Evolutionary conservation across 2,888 invertebrate species (phyloP), one percentile per base, ranked within the genome.

Genomic region (Chesias legatella): DNA sequence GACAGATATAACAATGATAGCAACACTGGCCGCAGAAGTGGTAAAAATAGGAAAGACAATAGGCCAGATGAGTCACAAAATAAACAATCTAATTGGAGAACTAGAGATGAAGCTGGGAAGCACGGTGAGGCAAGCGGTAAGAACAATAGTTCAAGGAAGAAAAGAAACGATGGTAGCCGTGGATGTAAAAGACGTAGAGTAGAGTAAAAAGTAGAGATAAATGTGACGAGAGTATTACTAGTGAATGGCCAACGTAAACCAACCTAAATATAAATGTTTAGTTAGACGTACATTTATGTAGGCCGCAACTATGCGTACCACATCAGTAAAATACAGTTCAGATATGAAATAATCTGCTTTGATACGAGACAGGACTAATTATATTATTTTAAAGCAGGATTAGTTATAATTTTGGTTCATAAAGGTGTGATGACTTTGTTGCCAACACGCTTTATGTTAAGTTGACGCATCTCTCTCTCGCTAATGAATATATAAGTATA

Each of bases 11-110:
- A 30, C 7, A 38, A 9, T 20, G 34, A 33, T 17, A 20, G 22
- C 4, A 17, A 30, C 10, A 27, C 23, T 17, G 22, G 17, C 27
- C 25, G 8, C 17, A 20, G 9, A 36, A 39, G 10, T 34, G 10
- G 21, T n/a, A 20, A 31, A 7, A 10, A 25, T n/a, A 32, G 10
- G 6, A 10, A 10, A 33, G 43, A 11, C 29, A 17, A 7, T 23
- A 42, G 8, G n/a, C 8, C 17, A 9, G 10, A 24, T 28, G 24
- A 1, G 5, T 11, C 45, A 22, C 29, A 28, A 10, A 4, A 40
- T 1, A 44, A 46, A 22, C 29, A 28, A 10, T 5, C 40, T 1
- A 44, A 46, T 11, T 47, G 43, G 48, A 46, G 51, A 21, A 48
- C 21, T 6, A 38, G 26, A 7, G 29, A 27, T 0, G 44, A 41